These are phyloP conservation scores for Merops nubicus DNA, from an alignment of 2,113 vertebrate species.

Conservation along the genomic window DNA sequence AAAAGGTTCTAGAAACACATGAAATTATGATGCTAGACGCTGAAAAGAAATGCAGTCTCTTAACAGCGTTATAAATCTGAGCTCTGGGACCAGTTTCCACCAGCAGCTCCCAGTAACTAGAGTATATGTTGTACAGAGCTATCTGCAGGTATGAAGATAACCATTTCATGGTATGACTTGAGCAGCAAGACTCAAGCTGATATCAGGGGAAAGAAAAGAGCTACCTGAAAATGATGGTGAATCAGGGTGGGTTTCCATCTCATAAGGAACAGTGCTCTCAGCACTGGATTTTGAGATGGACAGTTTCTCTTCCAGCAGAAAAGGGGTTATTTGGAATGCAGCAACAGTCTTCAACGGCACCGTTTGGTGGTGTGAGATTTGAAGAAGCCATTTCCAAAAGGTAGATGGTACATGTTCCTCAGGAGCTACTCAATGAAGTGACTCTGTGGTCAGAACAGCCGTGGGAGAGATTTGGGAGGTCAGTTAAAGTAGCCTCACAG, in stretches of 20 bases:
- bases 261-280: not conserved
- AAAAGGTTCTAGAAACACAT: not conserved
- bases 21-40: not conserved
- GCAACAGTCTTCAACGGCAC: not conserved
- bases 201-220: not conserved
- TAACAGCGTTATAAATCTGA: not conserved
- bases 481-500: not conserved
- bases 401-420: not conserved
- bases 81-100: not conserved
- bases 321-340: not conserved
- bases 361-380: not conserved
- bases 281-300: not conserved
- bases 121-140: not conserved
- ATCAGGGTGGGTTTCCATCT: accelerated
- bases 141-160: not conserved
- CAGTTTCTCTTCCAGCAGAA: not conserved
- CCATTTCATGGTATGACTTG: not conserved
- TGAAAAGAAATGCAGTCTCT: not conserved
- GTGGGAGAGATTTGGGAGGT: not conserved
- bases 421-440: slow-evolving; percentile 4
- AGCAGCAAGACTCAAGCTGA: not conserved
- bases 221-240: not conserved
- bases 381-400: not conserved
- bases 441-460: not conserved
- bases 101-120: not conserved